Evolutionary conservation across 2,888 invertebrate species (phyloP).

Genomic region (Platypus cylindrus): DNA sequence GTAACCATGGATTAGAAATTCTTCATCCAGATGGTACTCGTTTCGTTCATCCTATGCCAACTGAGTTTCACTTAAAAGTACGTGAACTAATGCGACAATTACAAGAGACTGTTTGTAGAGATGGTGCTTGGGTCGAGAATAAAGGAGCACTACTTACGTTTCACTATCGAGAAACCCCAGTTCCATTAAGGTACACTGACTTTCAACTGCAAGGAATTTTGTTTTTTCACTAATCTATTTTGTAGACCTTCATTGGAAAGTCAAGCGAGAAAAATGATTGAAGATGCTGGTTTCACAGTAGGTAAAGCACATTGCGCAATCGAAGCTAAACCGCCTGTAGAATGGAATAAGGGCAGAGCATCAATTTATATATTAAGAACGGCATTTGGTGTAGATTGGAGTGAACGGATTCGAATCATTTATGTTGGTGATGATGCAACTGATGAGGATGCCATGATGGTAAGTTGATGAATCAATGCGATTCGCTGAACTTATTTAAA

Average conservation of each 20-base stretch:
- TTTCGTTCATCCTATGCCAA: constrained; percentile 84
- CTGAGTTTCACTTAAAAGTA: constrained; percentile 69
- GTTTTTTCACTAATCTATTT: too few relatives aligned
- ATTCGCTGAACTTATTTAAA: constrained; percentile 1
- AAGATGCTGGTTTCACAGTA: constrained; percentile 64
- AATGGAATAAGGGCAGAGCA: constrained; percentile 85
- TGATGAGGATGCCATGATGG: constrained; percentile 85
- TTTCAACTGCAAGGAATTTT: too few relatives aligned
- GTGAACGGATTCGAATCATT: constrained; percentile 77
- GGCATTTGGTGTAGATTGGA: constrained; percentile 85
- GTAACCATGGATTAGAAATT: constrained; percentile 80
- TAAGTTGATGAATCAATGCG: constrained; percentile 29
- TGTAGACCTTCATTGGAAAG: constrained; percentile 46
- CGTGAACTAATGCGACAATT: constrained; percentile 62
- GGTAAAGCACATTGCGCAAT: constrained; percentile 74
- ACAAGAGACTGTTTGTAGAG: constrained; percentile 73
- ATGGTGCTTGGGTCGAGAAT: constrained; percentile 87
- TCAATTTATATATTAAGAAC: constrained; percentile 82
- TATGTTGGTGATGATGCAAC: constrained; percentile 83
- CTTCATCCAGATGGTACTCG: constrained; percentile 81
- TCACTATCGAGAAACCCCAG: constrained; percentile 75
- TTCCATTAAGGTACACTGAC: constrained; percentile 39
- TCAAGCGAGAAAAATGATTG: constrained; percentile 60
- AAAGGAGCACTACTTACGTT: constrained; percentile 78
- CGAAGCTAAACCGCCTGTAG: constrained; percentile 82